phyloP scores from a whole-genome alignment of 2,888 invertebrate species.

The Linnaemya vulpina region DNA sequence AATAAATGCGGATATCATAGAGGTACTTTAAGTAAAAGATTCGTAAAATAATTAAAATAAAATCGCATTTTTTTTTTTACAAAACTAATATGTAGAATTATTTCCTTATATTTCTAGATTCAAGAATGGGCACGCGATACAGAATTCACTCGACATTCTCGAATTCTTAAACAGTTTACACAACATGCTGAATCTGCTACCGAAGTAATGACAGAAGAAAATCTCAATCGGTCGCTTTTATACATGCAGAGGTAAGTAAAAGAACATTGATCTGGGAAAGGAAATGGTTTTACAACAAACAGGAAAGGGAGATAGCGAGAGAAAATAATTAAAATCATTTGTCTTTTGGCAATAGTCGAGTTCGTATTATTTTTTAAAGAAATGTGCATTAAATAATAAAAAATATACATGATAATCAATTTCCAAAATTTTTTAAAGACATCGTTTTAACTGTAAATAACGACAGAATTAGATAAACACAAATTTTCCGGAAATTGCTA shows the following conservation, averaged over 20 bases:
- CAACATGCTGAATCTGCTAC: constrained; percentile 78
- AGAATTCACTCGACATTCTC: constrained; percentile 83
- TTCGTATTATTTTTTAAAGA: no score
- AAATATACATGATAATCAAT: no score
- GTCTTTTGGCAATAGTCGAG: no score
- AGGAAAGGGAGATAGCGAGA: no score
- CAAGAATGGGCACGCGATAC: constrained; percentile 86
- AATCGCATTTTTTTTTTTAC: neutral
- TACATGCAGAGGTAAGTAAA: constrained; percentile 84
- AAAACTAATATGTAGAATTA: neutral
- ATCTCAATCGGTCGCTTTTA: constrained; percentile 82
- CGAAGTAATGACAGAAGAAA: constrained; percentile 82
- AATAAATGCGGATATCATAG: constrained; percentile 92
- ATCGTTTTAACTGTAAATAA: no score
- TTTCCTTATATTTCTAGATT: constrained; percentile 80
- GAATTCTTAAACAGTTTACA: constrained; percentile 81
- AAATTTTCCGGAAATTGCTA: no score
- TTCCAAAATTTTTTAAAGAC: no score
- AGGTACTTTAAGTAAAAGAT: constrained; percentile 80
- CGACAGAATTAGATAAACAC: no score
- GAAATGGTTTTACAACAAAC: no score
- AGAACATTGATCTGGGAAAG: neutral
- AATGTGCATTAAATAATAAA: no score
- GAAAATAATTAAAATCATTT: no score
- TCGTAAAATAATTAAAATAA: neutral